Evolutionary conservation across 2,888 invertebrate genomes (phyloP), one percentile per base, ranked within the genome.

Genomic region (Lycophotia porphyrea): DNA sequence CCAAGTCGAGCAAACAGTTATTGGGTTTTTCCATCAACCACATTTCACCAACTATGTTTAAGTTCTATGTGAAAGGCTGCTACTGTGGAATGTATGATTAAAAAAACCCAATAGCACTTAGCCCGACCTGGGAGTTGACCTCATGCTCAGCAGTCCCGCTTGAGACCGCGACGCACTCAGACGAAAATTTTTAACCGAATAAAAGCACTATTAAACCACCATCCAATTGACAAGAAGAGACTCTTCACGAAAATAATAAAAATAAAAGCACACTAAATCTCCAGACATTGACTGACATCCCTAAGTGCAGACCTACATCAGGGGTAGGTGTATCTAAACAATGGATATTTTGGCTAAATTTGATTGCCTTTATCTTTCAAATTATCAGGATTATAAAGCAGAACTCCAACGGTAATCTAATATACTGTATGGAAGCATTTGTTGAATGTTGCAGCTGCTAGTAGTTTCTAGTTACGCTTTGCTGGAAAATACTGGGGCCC

Each of bases 311-410:
- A 52, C 65, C 60, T 69, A 63, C 76, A 76, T 60, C 47, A 80
- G 76, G 84, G 83, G 79, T 73, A 78, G 39, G 65, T 74, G 68
- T 76, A 60, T 69, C 71, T 76, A 88, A 89, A 88, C 86, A 87
- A 87, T 84, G 80, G 74, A 68, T 73, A 83, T 76, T 84, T 78
- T 67, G 78, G 49, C 77, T 74, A 77, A 87, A 88, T 85, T 88
- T 83, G 80, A 89, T 89, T 87, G 49, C 44, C 58, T 74, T 86
- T 89, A 89, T 89, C 89, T 82, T 69, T 64, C 18, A 64, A 87
- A 87, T 87, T 84, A 87, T 88, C 87, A 65, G 55, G 78, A 81
- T 82, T 80, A 81, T 86, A 78, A 79, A 78, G 74, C 74, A 72
- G 76, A 82, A 79, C 81, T 78, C 49, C 61, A 47, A 72, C 21